These are phyloP conservation scores for Scaptomyza tumidula DNA, from an alignment of 2,888 invertebrate species.

Conservation along the genomic window DNA sequence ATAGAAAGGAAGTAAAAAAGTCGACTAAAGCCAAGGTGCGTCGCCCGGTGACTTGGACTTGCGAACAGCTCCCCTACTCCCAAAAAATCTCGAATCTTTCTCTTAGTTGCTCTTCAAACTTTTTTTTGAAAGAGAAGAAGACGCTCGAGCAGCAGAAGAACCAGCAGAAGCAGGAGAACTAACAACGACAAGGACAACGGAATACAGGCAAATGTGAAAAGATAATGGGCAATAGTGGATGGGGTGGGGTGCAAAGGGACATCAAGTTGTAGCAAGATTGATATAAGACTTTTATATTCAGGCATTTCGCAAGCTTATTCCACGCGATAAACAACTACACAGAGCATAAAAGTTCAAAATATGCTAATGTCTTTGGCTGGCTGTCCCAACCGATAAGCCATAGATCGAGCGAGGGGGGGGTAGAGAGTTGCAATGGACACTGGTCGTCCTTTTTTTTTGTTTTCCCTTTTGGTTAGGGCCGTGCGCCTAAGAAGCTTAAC, in stretches of 20 bases:
- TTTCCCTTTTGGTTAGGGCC: slow-evolving; percentile 4
- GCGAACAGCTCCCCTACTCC: slow-evolving; percentile 38
- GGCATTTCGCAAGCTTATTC: slow-evolving; percentile 74
- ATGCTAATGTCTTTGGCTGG: slow-evolving; percentile 70
- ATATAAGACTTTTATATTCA: slow-evolving; percentile 78
- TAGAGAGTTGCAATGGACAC: slow-evolving; percentile 41
- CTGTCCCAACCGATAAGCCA: slow-evolving; percentile 46
- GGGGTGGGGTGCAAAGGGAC: slow-evolving; percentile 38
- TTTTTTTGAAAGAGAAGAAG: slow-evolving; percentile 23
- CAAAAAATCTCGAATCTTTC: slow-evolving; percentile 1
- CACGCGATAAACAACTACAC: slow-evolving; percentile 66
- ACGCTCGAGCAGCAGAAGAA: slow-evolving; percentile 3
- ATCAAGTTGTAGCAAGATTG: slow-evolving; percentile 72
- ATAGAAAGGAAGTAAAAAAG: slow-evolving; percentile 22
- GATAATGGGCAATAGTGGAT: not conserved
- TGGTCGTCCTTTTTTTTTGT: slow-evolving; percentile 16
- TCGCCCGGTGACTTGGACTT: slow-evolving; percentile 60
- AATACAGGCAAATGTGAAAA: slow-evolving; percentile 1
- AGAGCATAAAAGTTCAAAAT: slow-evolving; percentile 71
- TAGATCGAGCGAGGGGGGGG: not conserved
- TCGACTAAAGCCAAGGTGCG: slow-evolving; percentile 60
- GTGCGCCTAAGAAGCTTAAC: slow-evolving; percentile 42
- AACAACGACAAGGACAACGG: slow-evolving; percentile 34
- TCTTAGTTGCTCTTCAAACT: slow-evolving; percentile 31
- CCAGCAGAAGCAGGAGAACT: slow-evolving; percentile 21